Evolutionary conservation across 2,888 invertebrate species (phyloP), one percentile per base, ranked within the genome.

Genomic region (Hypselothyrea guttata): DNA sequence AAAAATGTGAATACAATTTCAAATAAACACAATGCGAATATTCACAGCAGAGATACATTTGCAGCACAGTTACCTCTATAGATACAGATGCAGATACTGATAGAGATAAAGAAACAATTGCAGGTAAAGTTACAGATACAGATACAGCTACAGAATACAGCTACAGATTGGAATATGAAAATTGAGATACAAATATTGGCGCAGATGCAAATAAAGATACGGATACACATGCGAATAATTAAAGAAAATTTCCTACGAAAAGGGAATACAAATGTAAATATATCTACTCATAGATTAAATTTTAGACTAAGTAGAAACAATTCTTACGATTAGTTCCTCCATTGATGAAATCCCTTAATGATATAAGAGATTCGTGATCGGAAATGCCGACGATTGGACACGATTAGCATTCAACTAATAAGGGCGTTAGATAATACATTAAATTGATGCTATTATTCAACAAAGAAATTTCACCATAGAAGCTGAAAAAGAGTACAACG

Each of bases 381-480:
- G 54, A 64, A 65, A 66, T 71, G 51, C 64, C 47, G 41, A 35
- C 12, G 28, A 27, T 31, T 0, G 35, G 33, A 16, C 71, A 71
- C 71, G 72, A 71, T 37, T 51, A 18, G 7, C 40, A 41, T 49
- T 9, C 28, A 31, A 37, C 45, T 68, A 58, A 62, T 51, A 63
- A 51, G 28, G 30, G 16, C 11, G 48, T 56, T 55, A 16, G 37
- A 41, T 53, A 60, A 60, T 33, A n/a, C 37, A n/a, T 9, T 4
- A 9, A 16, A 22, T n/a, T n/a, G 22, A 22, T n/a, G n/a, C n/a
- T n/a, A 22, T 22, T 22, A 22, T 22, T 22, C 22, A 22, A 22
- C 5, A 5, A 22, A 22, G 22, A 22, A 22, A n/a, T n/a, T n/a
- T n/a, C n/a, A n/a, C n/a, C n/a, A n/a, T n/a, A n/a, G 41, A 18